phyloP scores from a whole-genome alignment of 2,113 vertebrate species.

The Pygoscelis adeliae region DNA sequence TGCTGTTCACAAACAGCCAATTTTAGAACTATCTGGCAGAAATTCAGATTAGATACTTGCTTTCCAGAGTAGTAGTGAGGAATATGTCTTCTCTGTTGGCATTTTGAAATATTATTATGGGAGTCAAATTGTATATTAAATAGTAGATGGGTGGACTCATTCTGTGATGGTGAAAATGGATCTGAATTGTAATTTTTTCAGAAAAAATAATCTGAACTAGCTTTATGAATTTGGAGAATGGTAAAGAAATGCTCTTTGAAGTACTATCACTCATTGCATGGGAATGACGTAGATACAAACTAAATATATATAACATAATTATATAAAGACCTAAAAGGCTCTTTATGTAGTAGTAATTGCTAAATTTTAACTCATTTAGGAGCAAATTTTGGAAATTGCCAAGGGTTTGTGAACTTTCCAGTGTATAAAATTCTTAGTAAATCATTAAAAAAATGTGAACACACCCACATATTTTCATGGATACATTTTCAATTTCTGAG shows the following conservation, averaged over 20 bases:
- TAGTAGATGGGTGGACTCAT: neutral
- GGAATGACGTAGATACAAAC: neutral
- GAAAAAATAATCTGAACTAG: neutral
- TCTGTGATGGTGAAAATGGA: neutral
- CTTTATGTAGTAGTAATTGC: neutral
- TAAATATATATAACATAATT: neutral
- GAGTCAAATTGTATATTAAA: neutral
- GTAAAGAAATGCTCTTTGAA: neutral
- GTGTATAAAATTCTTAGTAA: neutral
- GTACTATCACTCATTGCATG: neutral
- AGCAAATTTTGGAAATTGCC: neutral
- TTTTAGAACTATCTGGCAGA: neutral
- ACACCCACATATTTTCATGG: neutral
- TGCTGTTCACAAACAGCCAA: neutral
- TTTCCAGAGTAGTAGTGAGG: neutral
- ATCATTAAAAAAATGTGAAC: neutral
- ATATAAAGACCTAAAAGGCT: neutral
- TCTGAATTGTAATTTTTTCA: neutral
- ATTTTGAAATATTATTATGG: neutral
- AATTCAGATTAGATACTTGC: neutral
- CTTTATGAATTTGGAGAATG: neutral
- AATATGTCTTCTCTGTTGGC: neutral
- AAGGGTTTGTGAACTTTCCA: neutral
- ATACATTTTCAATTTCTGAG: neutral
- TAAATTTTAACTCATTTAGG: neutral